Evolutionary conservation across 2,888 invertebrate species (phyloP).

Genomic region (Spodoptera picta): DNA sequence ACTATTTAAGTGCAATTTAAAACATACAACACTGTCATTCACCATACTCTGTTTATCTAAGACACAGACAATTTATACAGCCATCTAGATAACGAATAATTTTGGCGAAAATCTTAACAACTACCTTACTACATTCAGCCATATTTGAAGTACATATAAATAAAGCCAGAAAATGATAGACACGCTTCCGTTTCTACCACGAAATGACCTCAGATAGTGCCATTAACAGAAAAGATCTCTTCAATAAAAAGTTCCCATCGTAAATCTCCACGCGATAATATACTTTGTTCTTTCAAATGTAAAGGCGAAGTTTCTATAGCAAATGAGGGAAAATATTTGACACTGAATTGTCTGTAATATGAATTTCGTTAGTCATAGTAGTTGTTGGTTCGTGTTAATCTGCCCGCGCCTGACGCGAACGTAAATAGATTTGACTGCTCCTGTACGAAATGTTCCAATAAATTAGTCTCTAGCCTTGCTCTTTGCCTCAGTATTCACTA

Average conservation of each 20-base stretch:
- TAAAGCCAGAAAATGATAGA: slow-evolving; percentile 16
- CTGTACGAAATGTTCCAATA: slow-evolving; percentile 22
- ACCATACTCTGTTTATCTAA: too few species aligned
- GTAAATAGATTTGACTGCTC: slow-evolving; percentile 49
- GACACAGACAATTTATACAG: too few species aligned
- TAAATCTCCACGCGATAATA: slow-evolving; percentile 5
- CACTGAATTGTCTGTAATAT: slow-evolving; percentile 53
- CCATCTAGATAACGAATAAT: too few species aligned
- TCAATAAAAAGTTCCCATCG: slow-evolving; percentile 34
- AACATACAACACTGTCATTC: too few species aligned
- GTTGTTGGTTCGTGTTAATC: slow-evolving; percentile 49
- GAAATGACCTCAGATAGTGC: slow-evolving; percentile 31
- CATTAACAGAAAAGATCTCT: slow-evolving; percentile 39
- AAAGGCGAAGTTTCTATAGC: slow-evolving; percentile 13
- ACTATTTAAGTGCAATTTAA: too few species aligned
- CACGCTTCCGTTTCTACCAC: slow-evolving; percentile 12
- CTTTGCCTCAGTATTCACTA: slow-evolving; percentile 8
- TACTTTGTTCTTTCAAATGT: background rate
- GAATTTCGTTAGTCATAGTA: slow-evolving; percentile 55
- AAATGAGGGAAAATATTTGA: slow-evolving; percentile 30
- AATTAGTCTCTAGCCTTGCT: slow-evolving; percentile 23
- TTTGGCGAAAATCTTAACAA: background rate
- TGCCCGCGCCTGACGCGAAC: slow-evolving; percentile 41
- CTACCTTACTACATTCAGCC: background rate
- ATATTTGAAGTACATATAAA: slow-evolving; percentile 6